Evolutionary conservation across 2,113 vertebrate genomes (phyloP).

Genomic region (Gopherus flavomarginatus): DNA sequence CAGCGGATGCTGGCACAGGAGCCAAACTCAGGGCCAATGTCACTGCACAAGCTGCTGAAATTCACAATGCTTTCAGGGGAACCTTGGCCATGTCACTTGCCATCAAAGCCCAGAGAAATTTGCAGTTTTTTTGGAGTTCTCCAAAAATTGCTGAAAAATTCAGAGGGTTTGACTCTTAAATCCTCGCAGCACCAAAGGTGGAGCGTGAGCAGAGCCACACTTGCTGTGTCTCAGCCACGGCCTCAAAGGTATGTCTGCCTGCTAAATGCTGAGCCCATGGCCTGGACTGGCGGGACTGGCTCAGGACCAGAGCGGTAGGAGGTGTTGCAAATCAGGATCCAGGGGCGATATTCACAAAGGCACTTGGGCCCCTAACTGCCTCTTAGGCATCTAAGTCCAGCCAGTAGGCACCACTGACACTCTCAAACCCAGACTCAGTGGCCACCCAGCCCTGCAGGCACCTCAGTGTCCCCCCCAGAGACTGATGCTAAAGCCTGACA

Average conservation of each 20-base stretch:
- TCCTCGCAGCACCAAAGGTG: no score
- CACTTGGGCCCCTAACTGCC: background rate
- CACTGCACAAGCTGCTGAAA: background rate
- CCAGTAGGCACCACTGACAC: background rate
- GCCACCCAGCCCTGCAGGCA: background rate
- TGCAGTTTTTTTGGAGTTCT: background rate
- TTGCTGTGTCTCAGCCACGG: background rate
- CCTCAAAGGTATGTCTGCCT: background rate
- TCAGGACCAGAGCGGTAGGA: background rate
- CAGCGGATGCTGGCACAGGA: no score
- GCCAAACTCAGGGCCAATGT: background rate
- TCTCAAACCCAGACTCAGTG: background rate
- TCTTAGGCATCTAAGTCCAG: background rate
- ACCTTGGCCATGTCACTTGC: background rate
- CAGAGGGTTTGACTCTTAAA: background rate
- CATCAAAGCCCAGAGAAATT: background rate
- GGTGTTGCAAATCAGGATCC: background rate
- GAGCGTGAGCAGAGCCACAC: background rate
- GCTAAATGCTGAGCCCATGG: no score
- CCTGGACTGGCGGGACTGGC: no score
- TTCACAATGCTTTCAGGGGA: background rate
- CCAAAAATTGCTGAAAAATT: background rate
- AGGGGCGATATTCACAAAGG: background rate
- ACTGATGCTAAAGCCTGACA: no score
- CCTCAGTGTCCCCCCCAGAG: background rate